phyloP scores from a whole-genome alignment of 2,797 vertebrate species.

The Hapalemur alaotrensis region DNA sequence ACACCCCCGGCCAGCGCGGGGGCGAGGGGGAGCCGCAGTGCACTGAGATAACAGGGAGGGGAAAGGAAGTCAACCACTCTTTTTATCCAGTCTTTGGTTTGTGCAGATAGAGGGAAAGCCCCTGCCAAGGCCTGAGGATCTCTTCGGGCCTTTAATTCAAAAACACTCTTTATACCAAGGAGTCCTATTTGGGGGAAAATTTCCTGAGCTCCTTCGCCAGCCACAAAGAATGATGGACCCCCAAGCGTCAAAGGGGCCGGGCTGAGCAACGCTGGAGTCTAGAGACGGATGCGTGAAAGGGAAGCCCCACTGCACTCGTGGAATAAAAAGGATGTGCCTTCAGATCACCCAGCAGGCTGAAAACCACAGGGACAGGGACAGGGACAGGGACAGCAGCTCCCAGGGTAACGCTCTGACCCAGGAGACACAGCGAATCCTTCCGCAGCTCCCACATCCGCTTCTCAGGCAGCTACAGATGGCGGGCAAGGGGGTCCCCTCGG shows the following conservation, averaged over 20 bases:
- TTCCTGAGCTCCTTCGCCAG: background rate
- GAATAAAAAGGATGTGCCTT: background rate
- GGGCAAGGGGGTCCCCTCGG: rapidly evolving
- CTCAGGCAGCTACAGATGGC: background rate
- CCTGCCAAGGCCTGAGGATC: too few relatives aligned
- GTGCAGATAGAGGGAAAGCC: too few relatives aligned
- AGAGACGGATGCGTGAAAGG: background rate
- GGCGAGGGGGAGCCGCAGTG: too few relatives aligned
- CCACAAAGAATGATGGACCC: background rate
- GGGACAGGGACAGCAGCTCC: rapidly evolving
- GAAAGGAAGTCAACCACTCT: too few relatives aligned
- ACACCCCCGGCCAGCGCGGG: too few relatives aligned
- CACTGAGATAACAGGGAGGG: too few relatives aligned
- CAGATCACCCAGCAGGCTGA: background rate
- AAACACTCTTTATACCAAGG: too few relatives aligned
- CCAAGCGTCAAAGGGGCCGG: too few relatives aligned
- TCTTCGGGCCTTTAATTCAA: too few relatives aligned
- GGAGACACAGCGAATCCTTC: background rate
- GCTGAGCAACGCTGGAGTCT: background rate
- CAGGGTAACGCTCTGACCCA: background rate
- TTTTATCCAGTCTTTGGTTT: too few relatives aligned
- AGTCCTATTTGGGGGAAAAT: too few relatives aligned
- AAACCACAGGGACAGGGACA: background rate
- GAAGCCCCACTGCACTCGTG: background rate
- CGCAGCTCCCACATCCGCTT: background rate